A percentile compares a stretch with the other conserved stretches of the same genome.
Conservation (phyloP, 1,140 invertebrate species). For the Phortica variegata region DNA sequence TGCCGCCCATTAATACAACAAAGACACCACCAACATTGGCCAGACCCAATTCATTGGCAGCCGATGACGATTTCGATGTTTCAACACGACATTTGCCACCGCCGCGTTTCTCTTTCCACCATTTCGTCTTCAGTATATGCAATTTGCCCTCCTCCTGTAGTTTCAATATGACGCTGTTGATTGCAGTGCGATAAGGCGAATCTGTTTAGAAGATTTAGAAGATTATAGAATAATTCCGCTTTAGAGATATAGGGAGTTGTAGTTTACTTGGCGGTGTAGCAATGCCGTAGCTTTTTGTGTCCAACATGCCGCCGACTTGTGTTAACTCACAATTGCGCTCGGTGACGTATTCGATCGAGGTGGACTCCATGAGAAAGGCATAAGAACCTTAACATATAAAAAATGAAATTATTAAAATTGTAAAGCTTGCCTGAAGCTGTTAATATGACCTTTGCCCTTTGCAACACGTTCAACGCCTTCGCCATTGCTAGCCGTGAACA, state of each 20-base stretch:
- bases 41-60: slow-evolving; percentile 81
- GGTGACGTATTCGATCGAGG: slow-evolving; percentile 87
- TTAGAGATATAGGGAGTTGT: background rate
- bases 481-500: slow-evolving; percentile 81
- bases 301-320: slow-evolving; percentile 85
- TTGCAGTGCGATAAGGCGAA: slow-evolving; percentile 82
- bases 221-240: background rate
- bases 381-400: slow-evolving; percentile 61
- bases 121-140: slow-evolving; percentile 88
- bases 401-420: background rate
- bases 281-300: slow-evolving; percentile 91
- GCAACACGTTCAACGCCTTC: slow-evolving; percentile 85
- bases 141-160: slow-evolving; percentile 91
- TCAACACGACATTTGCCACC: slow-evolving; percentile 81
- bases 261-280: slow-evolving; percentile 86
- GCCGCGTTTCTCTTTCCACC: slow-evolving; percentile 92
- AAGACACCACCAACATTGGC: slow-evolving; percentile 95
- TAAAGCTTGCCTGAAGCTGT: background rate
- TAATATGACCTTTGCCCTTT: slow-evolving; percentile 69
- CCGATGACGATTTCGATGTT: slow-evolving; percentile 78
- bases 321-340: slow-evolving; percentile 88
- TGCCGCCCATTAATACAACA: slow-evolving; percentile 88
- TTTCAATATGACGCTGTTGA: slow-evolving; percentile 85
- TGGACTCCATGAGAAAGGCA: slow-evolving; percentile 92
- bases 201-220: slow-evolving; percentile 61